Percentiles rank a stretch among this genome's conserved stretches.
Evolutionary conservation across 2,888 invertebrate species (phyloP).

Genomic region (Drosophila neotestacea): DNA sequence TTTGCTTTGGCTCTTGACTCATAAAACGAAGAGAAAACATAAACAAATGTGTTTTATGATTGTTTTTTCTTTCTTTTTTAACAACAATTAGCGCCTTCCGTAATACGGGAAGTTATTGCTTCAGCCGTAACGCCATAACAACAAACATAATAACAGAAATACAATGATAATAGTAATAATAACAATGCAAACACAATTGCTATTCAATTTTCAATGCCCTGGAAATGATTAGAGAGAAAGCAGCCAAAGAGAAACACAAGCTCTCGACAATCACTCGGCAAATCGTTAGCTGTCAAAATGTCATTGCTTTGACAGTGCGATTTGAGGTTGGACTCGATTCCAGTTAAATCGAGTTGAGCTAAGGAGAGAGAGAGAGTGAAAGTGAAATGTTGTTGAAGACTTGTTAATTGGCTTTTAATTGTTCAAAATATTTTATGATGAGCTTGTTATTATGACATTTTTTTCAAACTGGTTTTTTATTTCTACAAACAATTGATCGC

Average conservation of each 20-base stretch:
- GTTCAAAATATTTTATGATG: constrained; percentile 21
- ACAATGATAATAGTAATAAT: constrained; percentile 20
- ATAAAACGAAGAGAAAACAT: constrained; percentile 35
- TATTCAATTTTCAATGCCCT: constrained; percentile 38
- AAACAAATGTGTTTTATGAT: constrained; percentile 37
- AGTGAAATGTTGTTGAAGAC: constrained; percentile 65
- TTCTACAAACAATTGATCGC: not conserved
- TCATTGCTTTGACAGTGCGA: constrained; percentile 16
- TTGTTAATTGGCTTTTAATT: constrained; percentile 79
- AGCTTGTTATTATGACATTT: constrained; percentile 32
- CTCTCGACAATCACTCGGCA: constrained; percentile 2
- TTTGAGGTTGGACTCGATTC: constrained; percentile 31
- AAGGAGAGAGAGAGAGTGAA: constrained; percentile 54
- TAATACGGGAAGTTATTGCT: constrained; percentile 43
- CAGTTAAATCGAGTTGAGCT: not conserved
- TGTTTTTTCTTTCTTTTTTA: not conserved
- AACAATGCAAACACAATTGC: constrained; percentile 45
- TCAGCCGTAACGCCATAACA: constrained; percentile 8
- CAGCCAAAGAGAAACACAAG: not conserved
- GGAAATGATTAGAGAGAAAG: constrained; percentile 47
- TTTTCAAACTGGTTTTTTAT: not conserved
- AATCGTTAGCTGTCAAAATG: constrained; percentile 20
- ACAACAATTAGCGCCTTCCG: constrained; percentile 49
- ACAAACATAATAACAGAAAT: constrained; percentile 5
- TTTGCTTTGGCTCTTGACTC: constrained; percentile 28